Evolutionary conservation across 2,797 vertebrate species (phyloP).

Genomic region (Sebastes hubbsi): DNA sequence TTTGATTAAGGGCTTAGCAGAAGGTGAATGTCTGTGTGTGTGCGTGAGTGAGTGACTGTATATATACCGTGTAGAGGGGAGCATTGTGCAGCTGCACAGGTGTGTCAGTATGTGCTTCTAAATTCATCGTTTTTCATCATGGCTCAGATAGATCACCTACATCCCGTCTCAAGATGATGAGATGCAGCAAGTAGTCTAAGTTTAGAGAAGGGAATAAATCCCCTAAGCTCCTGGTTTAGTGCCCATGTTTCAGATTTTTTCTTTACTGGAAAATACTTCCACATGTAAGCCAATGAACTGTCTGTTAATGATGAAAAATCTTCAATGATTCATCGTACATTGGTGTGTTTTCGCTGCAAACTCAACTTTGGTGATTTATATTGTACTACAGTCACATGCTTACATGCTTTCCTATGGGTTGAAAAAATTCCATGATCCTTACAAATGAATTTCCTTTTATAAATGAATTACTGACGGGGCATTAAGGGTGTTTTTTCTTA

Average conservation of each 20-base stretch:
- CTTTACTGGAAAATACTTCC: not conserved
- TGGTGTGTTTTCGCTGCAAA: not conserved
- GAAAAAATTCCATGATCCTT: not conserved
- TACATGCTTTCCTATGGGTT: not conserved
- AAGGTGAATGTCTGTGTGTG: not conserved
- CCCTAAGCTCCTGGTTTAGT: not conserved
- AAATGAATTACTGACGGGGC: conserved; percentile 1
- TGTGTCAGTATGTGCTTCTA: not conserved
- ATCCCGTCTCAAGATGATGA: not conserved
- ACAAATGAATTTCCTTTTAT: not conserved
- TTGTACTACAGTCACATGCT: not conserved
- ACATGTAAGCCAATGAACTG: not conserved
- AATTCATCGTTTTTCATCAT: not conserved
- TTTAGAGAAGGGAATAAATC: not conserved
- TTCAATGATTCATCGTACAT: not conserved
- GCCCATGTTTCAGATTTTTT: not conserved
- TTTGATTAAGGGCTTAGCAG: conserved; percentile 40
- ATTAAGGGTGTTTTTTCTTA: not conserved
- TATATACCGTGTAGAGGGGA: not conserved
- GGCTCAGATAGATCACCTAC: not conserved
- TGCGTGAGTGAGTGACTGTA: not conserved
- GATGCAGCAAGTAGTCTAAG: not conserved
- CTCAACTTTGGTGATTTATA: not conserved
- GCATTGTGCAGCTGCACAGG: not conserved
- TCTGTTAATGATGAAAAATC: not conserved